These are phyloP conservation scores for Platycercus adscitus DNA, from an alignment of 2,113 vertebrate species.

Conservation along the genomic window DNA sequence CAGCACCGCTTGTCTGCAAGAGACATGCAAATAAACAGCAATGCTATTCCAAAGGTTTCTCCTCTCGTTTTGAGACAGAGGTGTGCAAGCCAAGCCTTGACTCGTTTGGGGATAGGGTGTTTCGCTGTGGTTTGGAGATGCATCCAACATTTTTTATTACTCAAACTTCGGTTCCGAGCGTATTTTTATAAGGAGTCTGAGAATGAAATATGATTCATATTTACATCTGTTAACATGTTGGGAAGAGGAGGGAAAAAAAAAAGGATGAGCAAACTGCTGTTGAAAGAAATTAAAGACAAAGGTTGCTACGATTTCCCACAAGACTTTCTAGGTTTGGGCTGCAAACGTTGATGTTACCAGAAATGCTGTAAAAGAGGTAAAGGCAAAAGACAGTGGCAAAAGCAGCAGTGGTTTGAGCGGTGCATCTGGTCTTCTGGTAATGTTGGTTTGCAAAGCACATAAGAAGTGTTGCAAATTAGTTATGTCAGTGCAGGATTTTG, in stretches of 20 bases:
- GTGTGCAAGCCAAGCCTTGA: conserved; percentile 66
- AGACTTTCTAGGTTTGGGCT: conserved; percentile 65
- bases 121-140: conserved; percentile 72
- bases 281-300: conserved; percentile 54
- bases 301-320: conserved; percentile 58
- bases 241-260: not conserved
- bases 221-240: conserved; percentile 72
- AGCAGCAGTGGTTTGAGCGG: conserved; percentile 5
- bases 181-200: conserved; percentile 73
- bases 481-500: conserved; percentile 14
- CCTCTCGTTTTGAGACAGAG: conserved; percentile 50
- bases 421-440: not conserved
- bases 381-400: not conserved
- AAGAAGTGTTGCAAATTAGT: conserved; percentile 9
- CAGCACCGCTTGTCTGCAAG: conserved; percentile 20
- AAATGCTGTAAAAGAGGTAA: conserved; percentile 29
- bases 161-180: conserved; percentile 66
- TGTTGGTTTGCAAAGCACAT: not conserved
- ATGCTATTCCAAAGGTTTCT: not conserved
- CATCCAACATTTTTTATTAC: conserved; percentile 70
- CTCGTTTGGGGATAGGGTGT: conserved; percentile 66
- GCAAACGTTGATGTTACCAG: conserved; percentile 57
- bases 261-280: conserved; percentile 62
- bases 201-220: conserved; percentile 77
- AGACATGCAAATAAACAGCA: conserved; percentile 56